Base-by-base conservation (phyloP, 2,888 invertebrate genomes). In the Polyommatus icarus region DNA sequence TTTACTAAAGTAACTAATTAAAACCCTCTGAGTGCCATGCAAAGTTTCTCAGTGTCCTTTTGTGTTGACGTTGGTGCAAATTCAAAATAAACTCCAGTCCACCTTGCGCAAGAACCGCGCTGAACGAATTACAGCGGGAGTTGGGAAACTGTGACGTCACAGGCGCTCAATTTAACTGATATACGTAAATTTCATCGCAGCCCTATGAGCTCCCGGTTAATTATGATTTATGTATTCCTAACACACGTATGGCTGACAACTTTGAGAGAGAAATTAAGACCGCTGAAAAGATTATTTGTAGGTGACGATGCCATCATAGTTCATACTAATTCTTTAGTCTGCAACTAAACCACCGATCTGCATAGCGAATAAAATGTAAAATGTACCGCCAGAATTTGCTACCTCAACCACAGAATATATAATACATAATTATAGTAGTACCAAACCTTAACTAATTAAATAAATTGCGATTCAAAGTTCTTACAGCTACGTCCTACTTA, bases 81-180 rank as follows among this genome's bases (percentile, higher is more conserved):
- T 67, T 67, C 15, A 32, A 67, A 32, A 32, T 67, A 32, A 67
- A 67, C 67, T 67, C 67, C 73, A 76, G 79, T 76, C 61, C 75
- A 75, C 76, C 79, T 92, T 92, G 89, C 91, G 92, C 88, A 92
- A 92, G 87, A 84, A 84, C 83, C 82, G 84, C 85, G 87, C 84
- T 86, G 89, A 90, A 90, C 91, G 91, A 89, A 89, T 85, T 83
- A 84, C 86, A 85, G 85, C 79, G 81, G 82, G 80, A 82, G 80
- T 85, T 85, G 83, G 85, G 90, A 89, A 90, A 88, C 84, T 84
- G 82, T 82, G 82, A 84, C 88, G 87, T 87, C 88, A 87, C 85
- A 82, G 84, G 83, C 82, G 79, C 83, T 83, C 82, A 81, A 86
- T 85, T 85, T 86, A 87, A 88, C 87, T 85, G 83, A 84, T 84